Evolutionary conservation across 2,797 vertebrate species (phyloP).

Genomic region (Lepus townsendii): DNA sequence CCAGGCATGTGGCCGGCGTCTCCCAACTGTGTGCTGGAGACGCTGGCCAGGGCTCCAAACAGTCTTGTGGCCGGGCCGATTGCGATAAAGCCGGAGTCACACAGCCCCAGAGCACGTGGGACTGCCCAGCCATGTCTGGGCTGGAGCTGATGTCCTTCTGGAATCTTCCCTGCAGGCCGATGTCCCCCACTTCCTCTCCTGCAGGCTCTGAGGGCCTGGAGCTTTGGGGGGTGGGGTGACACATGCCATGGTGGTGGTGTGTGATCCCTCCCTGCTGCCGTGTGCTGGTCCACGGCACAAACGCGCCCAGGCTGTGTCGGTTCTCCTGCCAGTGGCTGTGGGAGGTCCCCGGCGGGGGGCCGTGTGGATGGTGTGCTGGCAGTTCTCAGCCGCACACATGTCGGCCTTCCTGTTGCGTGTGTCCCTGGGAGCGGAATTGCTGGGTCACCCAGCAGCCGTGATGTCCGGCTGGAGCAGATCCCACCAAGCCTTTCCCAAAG

Average conservation of each 20-base stretch:
- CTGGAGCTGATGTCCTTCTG: slow-evolving; percentile 33
- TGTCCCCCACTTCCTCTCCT: slow-evolving; percentile 46
- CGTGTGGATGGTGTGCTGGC: fast-evolving
- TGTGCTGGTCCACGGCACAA: no score
- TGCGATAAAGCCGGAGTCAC: background rate
- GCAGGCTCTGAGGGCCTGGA: no score
- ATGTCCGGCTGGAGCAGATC: background rate
- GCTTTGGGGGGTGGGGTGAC: background rate
- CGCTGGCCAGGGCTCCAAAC: background rate
- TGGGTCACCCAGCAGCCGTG: background rate
- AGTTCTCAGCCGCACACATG: background rate
- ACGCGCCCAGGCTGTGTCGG: no score
- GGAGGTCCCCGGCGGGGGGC: background rate
- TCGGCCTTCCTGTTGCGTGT: background rate
- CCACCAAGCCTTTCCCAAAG: background rate
- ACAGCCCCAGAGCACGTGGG: background rate
- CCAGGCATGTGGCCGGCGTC: background rate
- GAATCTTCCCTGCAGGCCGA: slow-evolving; percentile 74
- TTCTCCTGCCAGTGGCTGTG: fast-evolving
- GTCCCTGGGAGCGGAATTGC: background rate
- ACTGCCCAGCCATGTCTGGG: background rate
- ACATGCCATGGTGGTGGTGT: fast-evolving
- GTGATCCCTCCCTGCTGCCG: fast-evolving
- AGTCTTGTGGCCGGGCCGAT: background rate
- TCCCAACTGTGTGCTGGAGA: background rate